These are phyloP conservation scores for Agrotis puta DNA, from an alignment of 2,888 invertebrate species.

Conservation along the genomic window DNA sequence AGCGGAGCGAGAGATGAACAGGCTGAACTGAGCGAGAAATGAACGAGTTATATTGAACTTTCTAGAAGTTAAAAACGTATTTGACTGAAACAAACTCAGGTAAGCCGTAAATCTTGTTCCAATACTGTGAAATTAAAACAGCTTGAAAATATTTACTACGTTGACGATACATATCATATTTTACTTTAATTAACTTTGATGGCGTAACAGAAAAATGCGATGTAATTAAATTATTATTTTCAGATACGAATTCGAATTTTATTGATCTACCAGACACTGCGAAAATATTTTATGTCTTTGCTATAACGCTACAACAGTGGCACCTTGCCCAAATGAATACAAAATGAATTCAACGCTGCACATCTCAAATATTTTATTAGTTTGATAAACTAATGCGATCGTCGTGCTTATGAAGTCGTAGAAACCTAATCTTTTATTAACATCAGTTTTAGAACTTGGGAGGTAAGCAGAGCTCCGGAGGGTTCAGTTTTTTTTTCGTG, in stretches of 20 bases:
- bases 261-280: too few relatives aligned
- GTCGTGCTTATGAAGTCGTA: conserved; percentile 34
- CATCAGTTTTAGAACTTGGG: conserved; percentile 9
- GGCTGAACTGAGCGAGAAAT: background rate
- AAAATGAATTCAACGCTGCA: conserved; percentile 23
- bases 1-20: conserved; percentile 16
- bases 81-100: too few relatives aligned
- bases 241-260: too few relatives aligned
- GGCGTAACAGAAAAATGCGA: too few relatives aligned
- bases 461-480: background rate
- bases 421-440: conserved; percentile 8
- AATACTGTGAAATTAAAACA: too few relatives aligned
- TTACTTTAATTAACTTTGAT: too few relatives aligned
- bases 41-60: background rate
- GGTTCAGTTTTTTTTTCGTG: too few relatives aligned
- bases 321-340: conserved; percentile 26
- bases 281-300: too few relatives aligned
- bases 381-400: conserved; percentile 46
- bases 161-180: too few relatives aligned
- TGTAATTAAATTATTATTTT: too few relatives aligned
- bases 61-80: background rate
- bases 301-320: background rate
- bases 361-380: conserved; percentile 45
- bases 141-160: too few relatives aligned
- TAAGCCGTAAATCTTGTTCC: too few relatives aligned